Evolutionary conservation across 1,140 invertebrate species (phyloP), one percentile per base, ranked within the genome.

Genomic region (Drosophila kurseongensis): DNA sequence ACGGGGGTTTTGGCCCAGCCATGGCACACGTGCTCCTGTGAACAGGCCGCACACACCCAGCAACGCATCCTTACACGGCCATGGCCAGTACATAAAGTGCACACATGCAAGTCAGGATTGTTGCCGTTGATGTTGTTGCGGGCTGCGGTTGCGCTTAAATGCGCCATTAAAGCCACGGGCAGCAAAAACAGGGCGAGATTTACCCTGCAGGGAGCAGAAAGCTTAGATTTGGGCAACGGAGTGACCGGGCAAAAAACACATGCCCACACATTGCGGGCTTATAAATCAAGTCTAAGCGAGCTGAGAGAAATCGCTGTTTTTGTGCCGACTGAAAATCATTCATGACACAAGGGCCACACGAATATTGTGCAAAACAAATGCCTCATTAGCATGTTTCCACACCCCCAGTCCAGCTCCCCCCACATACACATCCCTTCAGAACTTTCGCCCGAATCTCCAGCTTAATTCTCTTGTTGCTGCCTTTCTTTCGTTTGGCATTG

Each of bases 81-180:
- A 35, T 16, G 35, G 27, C 10, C 58, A 78, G 75, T 78, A 69
- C 58, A 80, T 75, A 80, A 80, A 80, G 51, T 60, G 59, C 71
- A 75, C 44, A 81, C 73, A 73, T 45, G 56, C 66, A 81, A 45
- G 65, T 40, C 67, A 41, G 67, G 63, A 71, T 59, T 73, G 79
- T 63, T 62, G 55, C 50, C 45, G 63, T 48, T 73, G 81, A 62
- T 86, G 74, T 71, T 75, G 74, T 75, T 85, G 57, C 56, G 52
- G 59, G 78, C 61, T 85, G 82, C 83, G 82, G 82, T 86, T 76
- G 65, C 69, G 78, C 75, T 86, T 86, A 86, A 86, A 88, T 86
- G 78, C 78, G 82, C 74, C 78, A 82, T 86, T 86, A 86, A 81
- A 72, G 56, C 80, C 47, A 61, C 58, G 69, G 48, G 40, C 45